A percentile compares a stretch with the other conserved stretches of the same genome.
These are phyloP conservation scores for Prosopocoilus inquinatus DNA, from an alignment of 2,888 invertebrate species.

Conservation along the genomic window DNA sequence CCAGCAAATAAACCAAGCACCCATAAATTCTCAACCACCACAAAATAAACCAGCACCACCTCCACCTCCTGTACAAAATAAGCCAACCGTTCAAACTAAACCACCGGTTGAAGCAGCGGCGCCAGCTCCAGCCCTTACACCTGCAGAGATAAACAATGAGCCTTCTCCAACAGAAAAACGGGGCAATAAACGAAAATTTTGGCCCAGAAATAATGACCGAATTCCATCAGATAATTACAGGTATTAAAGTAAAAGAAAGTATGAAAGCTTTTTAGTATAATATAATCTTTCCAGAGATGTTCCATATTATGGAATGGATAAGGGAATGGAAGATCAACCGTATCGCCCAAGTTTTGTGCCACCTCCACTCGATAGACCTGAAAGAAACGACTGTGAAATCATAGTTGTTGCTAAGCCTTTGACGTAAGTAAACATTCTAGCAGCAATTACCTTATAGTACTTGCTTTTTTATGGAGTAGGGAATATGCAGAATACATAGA, in stretches of 20 bases:
- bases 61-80: constrained; percentile 3
- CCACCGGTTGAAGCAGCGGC: constrained; percentile 1
- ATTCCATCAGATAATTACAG: constrained; percentile 16
- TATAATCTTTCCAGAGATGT: constrained; percentile 15
- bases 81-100: constrained; percentile 12
- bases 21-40: neutral
- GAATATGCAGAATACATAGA: constrained; percentile 90
- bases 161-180: constrained; percentile 10
- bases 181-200: constrained; percentile 16
- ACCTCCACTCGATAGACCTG: constrained; percentile 47
- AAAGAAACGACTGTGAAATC: constrained; percentile 87
- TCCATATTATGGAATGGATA: constrained; percentile 29
- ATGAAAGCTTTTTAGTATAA: neutral
- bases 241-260: neutral
- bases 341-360: constrained; percentile 46
- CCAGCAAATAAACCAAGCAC: constrained; percentile 40
- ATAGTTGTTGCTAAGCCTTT: constrained; percentile 79
- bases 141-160: constrained; percentile 4
- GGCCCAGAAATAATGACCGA: constrained; percentile 15
- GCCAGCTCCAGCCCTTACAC: constrained; percentile 1
- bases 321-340: constrained; percentile 26
- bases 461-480: constrained; percentile 47
- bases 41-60: constrained; percentile 5
- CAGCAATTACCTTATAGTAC: neutral
- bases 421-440: constrained; percentile 63